Evolutionary conservation across 1,140 invertebrate genomes (phyloP).

Genomic region (Bursaphelenchus mucronatus): DNA sequence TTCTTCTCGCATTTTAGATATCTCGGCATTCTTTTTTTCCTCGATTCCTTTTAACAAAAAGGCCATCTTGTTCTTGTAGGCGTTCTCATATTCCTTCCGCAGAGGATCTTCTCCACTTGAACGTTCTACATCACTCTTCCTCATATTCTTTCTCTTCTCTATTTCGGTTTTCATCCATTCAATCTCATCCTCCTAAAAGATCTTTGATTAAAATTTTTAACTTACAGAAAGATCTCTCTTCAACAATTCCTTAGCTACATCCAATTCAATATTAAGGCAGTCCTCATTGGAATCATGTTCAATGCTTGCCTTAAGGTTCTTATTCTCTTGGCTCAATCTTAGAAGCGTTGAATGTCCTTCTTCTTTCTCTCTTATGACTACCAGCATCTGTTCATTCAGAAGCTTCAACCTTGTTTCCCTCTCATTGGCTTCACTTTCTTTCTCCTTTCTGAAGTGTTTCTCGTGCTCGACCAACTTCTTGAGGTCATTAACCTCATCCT

Average conservation of each 20-base stretch:
- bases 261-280: conserved; percentile 31
- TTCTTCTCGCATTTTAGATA: conserved; percentile 29
- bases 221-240: conserved; percentile 32
- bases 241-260: conserved; percentile 29
- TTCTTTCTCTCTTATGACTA: conserved; percentile 36
- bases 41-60: conserved; percentile 37
- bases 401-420: conserved; percentile 3
- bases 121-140: background rate
- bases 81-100: conserved; percentile 34
- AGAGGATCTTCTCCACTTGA: conserved; percentile 9
- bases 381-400: conserved; percentile 33
- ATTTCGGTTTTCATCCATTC: conserved; percentile 34
- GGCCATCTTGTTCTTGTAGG: conserved; percentile 39
- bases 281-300: conserved; percentile 27
- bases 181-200: conserved; percentile 38
- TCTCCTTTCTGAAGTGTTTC: conserved; percentile 32
- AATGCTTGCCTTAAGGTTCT: conserved; percentile 21
- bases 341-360: conserved; percentile 32
- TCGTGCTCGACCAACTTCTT: conserved; percentile 30
- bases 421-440: conserved; percentile 30
- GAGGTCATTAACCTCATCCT: conserved; percentile 17
- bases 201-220: conserved; percentile 13
- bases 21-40: conserved; percentile 39
- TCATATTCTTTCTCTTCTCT: conserved; percentile 34
- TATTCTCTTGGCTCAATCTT: conserved; percentile 23